Evolutionary conservation across 1,140 invertebrate species (phyloP), one percentile per base, ranked within the genome.

Genomic region (Zaprionus taronus): DNA sequence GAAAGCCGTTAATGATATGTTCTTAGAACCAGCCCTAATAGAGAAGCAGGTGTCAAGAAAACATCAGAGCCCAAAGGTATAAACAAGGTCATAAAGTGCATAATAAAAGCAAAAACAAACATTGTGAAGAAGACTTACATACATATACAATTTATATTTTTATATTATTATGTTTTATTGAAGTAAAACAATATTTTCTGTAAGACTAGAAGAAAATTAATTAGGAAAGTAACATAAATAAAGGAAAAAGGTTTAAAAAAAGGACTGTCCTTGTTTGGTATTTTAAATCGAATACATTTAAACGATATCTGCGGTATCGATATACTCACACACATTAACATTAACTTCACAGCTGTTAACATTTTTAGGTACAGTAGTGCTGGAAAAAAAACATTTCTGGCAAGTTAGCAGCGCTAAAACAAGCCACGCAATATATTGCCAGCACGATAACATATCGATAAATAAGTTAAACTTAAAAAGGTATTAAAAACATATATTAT

Each of bases 1-100:
- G 17, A 89, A 76, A 67, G 60, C 71, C 0, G 28, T 81, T 2
- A 80, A 76, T 7, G 84, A 87, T 20, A 79, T 87, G 80, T 81
- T 69, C 6, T 41, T 71, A 6, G 80, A 73, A 0, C 36, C 26
- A 2, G 34, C 31, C 0, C 49, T 41, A 1, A 56, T 4, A 11
- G 34, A 36, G 60, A 44, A 34, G 6, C 14, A 14, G 4, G 20
- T 55, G 6, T 4, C 36, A 6, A 41, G 11, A 34, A 44, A 28
- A 60, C 22, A 12, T 5, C 34, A 20, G 1, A 17, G 31, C 4
- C 1, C 6, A 63, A 57, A 38, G 49, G 5, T 15, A 2, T 66
- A 31, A n/a, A 15, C 11, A n/a, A n/a, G 6, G 41, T 17, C 5
- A 41, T 41, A 41, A 15, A 41, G 38, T n/a, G 14, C 38, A 41